Evolutionary conservation across 2,113 vertebrate species (phyloP).

Genomic region (Motacilla alba): DNA sequence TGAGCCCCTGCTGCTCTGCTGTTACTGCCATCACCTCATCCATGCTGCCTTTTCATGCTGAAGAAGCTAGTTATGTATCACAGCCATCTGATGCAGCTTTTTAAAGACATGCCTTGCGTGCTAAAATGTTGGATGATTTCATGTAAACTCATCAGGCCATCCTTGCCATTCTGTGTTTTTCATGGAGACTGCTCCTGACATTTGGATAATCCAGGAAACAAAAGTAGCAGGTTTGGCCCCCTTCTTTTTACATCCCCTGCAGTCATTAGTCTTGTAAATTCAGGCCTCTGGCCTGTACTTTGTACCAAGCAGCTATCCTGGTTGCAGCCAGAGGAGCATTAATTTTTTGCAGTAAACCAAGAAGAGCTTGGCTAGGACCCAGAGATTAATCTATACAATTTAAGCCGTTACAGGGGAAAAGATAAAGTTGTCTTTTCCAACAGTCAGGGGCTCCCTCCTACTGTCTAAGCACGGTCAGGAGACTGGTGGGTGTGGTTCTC

Average conservation of each 20-base stretch:
- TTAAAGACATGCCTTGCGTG: neutral
- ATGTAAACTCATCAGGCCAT: neutral
- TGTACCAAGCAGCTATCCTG: neutral
- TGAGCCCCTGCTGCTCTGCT: neutral
- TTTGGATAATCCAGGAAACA: neutral
- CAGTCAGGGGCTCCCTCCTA: rapidly evolving
- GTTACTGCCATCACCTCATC: rapidly evolving
- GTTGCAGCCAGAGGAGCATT: neutral
- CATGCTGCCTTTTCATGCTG: neutral
- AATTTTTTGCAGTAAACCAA: neutral
- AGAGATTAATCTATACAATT: neutral
- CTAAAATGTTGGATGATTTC: neutral
- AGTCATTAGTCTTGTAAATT: neutral
- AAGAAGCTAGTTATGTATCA: neutral
- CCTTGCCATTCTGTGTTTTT: neutral
- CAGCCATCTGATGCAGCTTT: neutral
- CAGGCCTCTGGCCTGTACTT: neutral
- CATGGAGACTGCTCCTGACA: neutral
- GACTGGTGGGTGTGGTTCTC: neutral
- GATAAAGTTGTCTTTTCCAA: neutral
- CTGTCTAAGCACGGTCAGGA: rapidly evolving
- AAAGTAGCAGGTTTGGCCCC: neutral
- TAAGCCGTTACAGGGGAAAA: neutral
- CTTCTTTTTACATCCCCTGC: neutral
- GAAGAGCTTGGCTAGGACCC: neutral